These are phyloP conservation scores for Lepus timidus DNA, from an alignment of 2,113 vertebrate genomes.

Conservation along the genomic window DNA sequence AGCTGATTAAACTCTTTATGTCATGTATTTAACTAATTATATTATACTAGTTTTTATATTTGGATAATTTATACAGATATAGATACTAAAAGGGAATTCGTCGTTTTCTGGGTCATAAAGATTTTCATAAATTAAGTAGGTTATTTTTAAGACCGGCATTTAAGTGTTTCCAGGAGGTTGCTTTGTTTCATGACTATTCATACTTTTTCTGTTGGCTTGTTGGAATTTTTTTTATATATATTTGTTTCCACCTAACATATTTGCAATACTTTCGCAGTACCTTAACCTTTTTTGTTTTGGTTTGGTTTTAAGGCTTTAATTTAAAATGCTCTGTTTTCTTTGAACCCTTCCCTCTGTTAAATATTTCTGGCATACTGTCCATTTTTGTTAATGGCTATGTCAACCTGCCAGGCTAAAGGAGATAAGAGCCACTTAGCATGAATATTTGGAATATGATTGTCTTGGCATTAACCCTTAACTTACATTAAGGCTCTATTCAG, in stretches of 20 bases:
- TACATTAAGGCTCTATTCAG: conserved; percentile 91
- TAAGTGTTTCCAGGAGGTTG: conserved; percentile 69
- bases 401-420: conserved; percentile 77
- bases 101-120: conserved; percentile 11
- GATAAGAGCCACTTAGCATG: conserved; percentile 87
- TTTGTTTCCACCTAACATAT: conserved; percentile 87
- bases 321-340: conserved; percentile 75
- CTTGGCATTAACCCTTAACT: conserved; percentile 90
- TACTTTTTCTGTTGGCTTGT: conserved; percentile 86
- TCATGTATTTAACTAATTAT: not conserved
- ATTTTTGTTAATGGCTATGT: conserved; percentile 81
- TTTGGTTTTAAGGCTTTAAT: conserved; percentile 84
- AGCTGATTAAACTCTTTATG: conserved; percentile 21
- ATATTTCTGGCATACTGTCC: conserved; percentile 82
- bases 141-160: conserved; percentile 42
- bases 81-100: conserved; percentile 4
- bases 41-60: conserved; percentile 47
- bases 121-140: conserved; percentile 3
- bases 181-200: conserved; percentile 83
- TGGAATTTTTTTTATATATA: conserved; percentile 81
- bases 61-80: not conserved
- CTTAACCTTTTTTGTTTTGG: conserved; percentile 81
- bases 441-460: conserved; percentile 86
- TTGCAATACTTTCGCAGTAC: conserved; percentile 84
- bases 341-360: conserved; percentile 79